A percentile compares a stretch with the other conserved stretches of the same genome.
Evolutionary conservation across 2,888 invertebrate genomes (phyloP).

Genomic region (Hermaeophaga mercurialis): DNA sequence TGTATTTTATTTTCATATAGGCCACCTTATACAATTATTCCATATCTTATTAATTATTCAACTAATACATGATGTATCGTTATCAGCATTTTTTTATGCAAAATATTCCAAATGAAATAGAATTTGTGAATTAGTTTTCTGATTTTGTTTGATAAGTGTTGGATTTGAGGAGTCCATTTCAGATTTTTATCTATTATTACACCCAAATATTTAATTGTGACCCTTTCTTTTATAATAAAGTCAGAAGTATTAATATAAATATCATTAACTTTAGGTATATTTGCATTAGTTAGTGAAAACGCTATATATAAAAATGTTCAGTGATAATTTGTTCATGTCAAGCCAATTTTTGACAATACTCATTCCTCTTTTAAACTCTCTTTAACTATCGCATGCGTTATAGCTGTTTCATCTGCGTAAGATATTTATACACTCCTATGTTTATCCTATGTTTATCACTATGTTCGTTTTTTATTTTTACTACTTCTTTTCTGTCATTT

Average conservation of each 20-base stretch:
- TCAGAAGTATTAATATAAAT: too few species aligned
- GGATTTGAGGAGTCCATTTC: too few species aligned
- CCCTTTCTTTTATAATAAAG: too few species aligned
- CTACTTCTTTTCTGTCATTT: neutral
- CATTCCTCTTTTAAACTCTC: too few species aligned
- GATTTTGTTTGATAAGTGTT: neutral
- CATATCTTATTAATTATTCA: neutral
- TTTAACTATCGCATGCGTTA: neutral
- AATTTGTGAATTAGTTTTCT: neutral
- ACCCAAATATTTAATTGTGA: too few species aligned
- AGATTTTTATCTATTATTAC: too few species aligned
- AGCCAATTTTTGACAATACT: too few species aligned
- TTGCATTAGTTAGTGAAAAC: too few species aligned
- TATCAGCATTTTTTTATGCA: neutral
- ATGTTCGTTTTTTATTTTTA: neutral
- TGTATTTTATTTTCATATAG: neutral
- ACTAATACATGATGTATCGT: neutral
- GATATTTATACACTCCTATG: neutral
- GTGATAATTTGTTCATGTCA: neutral
- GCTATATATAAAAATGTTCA: neutral
- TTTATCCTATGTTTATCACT: neutral
- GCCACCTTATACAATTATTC: neutral
- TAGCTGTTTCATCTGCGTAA: neutral
- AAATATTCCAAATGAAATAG: neutral
- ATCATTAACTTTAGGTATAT: too few species aligned